Conservation (phyloP, 2,797 vertebrate species). For the Heterohyrax brucei region DNA sequence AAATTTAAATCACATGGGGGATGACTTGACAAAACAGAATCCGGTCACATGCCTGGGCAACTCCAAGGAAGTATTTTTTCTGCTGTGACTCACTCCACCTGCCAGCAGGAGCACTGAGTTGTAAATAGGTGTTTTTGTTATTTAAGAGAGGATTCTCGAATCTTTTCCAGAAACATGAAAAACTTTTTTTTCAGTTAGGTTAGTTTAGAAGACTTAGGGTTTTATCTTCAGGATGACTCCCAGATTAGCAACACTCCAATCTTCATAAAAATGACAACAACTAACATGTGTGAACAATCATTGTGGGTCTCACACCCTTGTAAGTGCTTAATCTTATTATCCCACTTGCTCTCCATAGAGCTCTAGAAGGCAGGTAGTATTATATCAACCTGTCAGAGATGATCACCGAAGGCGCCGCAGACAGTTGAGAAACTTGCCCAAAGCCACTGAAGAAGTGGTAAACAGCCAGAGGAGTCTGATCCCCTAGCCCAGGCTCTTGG, state of each 20-base stretch:
- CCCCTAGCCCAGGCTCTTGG: not conserved
- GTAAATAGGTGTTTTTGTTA: not conserved
- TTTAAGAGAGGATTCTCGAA: not conserved
- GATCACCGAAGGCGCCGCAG: not conserved
- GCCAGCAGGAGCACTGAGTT: not conserved
- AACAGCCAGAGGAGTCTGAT: not conserved
- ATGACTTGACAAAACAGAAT: not conserved
- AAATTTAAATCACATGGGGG: not conserved
- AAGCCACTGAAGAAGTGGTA: not conserved
- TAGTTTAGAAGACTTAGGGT: slow-evolving; percentile 32
- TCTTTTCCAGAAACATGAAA: slow-evolving; percentile 24
- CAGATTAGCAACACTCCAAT: not conserved
- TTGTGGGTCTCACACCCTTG: not conserved
- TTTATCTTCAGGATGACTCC: slow-evolving; percentile 35
- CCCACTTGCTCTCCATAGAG: not conserved
- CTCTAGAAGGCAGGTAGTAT: not conserved
- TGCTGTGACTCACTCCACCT: not conserved
- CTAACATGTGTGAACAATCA: not conserved
- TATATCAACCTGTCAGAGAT: not conserved
- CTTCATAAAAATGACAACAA: not conserved
- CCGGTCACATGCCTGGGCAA: not conserved
- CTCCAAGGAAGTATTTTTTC: not conserved
- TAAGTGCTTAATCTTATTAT: not conserved
- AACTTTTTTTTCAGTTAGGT: not conserved
- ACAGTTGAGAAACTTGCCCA: not conserved